Base-by-base conservation (phyloP, 2,888 invertebrate genomes). In the Phragmatobia fuliginosa region DNA sequence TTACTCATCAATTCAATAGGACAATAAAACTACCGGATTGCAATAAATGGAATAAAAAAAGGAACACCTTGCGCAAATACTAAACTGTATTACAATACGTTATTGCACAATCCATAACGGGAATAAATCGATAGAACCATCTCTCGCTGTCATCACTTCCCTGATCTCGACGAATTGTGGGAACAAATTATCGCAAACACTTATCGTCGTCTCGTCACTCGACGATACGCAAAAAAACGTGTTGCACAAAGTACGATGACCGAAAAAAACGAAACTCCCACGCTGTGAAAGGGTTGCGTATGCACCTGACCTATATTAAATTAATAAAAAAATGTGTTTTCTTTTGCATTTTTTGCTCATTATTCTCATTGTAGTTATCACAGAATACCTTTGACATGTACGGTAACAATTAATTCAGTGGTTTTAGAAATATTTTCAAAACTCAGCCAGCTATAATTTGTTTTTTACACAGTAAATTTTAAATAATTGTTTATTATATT, bases 101-200 rank as follows among this genome's bases (percentile, higher is more conserved):
- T 76, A 75, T 72, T 69, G 71, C 76, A 76, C 79, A 77, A 78
- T 72, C 79, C 81, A 84, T 91, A 91, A 92, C 92, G 90, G 92
- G 89, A 82, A 63, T 77, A 79, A 83, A 87, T 87, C 85, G 86
- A 90, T 87, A 87, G 87, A 87, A 83, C 83, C 82, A 90, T 90
- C 88, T 86, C 76, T 88, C 88, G 89, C 93, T 93, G 94, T 95
- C 94, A 91, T 91, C 94, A 87, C 94, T 93, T 94, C 92, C 92
- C 88, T 84, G 87, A 90, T 87, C 83, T 83, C 83, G 84, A 79
- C 84, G 87, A 89, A 88, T 88, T 94, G 94, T 95, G 94, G 93
- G 95, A 94, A 95, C 94, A 95, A 94, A 95, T 95, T 94, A 94
- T 94, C 89, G 93, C 94, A 94, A 94, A 94, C 94, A 95, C 93